Conservation (phyloP, 2,888 invertebrate genomes). For the Hyppa rectilinea region DNA sequence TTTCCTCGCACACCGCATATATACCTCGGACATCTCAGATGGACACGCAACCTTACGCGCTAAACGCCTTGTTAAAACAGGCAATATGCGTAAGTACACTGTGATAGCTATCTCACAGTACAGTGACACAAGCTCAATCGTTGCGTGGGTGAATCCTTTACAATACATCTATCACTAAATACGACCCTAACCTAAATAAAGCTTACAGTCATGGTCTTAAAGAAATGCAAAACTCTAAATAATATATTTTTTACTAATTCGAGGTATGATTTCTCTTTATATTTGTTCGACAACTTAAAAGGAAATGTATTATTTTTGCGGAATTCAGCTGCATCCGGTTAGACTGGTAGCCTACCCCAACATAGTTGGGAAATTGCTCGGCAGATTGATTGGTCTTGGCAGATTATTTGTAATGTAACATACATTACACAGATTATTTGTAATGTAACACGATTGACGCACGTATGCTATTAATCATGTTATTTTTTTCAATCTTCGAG, state of each 20-base stretch:
- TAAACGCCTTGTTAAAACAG: background rate
- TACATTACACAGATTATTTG: too few species aligned
- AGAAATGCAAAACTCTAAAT: constrained; percentile 61
- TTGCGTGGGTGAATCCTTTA: constrained; percentile 41
- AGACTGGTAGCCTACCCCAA: too few species aligned
- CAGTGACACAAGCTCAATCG: constrained; percentile 20
- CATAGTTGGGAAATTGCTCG: too few species aligned
- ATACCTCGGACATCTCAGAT: too few species aligned
- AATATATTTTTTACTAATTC: constrained; percentile 22
- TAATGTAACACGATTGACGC: too few species aligned
- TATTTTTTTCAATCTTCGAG: background rate
- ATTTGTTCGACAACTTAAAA: constrained; percentile 20
- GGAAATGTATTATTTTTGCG: background rate
- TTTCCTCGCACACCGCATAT: too few species aligned
- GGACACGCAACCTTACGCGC: too few species aligned
- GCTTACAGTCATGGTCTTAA: constrained; percentile 80
- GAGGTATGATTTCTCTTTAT: constrained; percentile 8
- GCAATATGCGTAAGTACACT: background rate
- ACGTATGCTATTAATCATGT: too few species aligned
- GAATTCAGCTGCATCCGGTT: too few species aligned
- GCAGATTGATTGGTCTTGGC: too few species aligned
- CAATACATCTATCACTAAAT: constrained; percentile 56
- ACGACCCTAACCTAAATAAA: constrained; percentile 77
- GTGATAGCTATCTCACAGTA: background rate
- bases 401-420: too few species aligned